These are phyloP conservation scores for Conopomorpha cramerella DNA, from an alignment of 1,140 invertebrate species.

Conservation along the genomic window DNA sequence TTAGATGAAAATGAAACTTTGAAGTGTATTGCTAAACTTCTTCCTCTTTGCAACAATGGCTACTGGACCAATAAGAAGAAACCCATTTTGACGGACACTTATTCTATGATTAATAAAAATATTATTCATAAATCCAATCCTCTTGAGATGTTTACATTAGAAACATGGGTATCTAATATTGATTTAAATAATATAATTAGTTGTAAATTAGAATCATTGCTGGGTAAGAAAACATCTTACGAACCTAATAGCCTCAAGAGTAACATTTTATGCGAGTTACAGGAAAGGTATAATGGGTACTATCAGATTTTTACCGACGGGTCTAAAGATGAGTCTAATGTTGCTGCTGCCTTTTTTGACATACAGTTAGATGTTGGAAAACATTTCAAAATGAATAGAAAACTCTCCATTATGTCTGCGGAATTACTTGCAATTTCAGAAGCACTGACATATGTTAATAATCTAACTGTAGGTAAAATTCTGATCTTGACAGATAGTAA, in stretches of 20 bases:
- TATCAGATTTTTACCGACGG: constrained; percentile 2
- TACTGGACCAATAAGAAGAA: constrained; percentile 1
- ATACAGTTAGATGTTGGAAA: background rate
- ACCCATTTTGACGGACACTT: background rate
- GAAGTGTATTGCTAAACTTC: background rate
- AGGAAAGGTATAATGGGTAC: background rate
- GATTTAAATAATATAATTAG: background rate
- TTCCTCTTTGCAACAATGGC: background rate
- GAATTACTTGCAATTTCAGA: constrained; percentile 1
- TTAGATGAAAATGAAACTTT: background rate
- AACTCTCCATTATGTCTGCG: background rate
- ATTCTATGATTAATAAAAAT: background rate
- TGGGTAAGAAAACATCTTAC: background rate
- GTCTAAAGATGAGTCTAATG: background rate
- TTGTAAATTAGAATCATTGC: background rate
- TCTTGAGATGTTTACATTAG: constrained; percentile 1
- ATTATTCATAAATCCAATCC: background rate
- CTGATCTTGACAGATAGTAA: background rate
- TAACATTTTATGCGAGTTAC: background rate
- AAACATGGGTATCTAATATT: background rate
- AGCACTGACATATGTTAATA: background rate
- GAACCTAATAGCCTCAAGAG: background rate
- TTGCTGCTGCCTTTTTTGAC: constrained; percentile 1
- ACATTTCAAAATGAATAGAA: background rate
- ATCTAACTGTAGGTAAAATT: background rate